Evolutionary conservation across 2,888 invertebrate species (phyloP).

Genomic region (Minunthozetes semirufus): DNA sequence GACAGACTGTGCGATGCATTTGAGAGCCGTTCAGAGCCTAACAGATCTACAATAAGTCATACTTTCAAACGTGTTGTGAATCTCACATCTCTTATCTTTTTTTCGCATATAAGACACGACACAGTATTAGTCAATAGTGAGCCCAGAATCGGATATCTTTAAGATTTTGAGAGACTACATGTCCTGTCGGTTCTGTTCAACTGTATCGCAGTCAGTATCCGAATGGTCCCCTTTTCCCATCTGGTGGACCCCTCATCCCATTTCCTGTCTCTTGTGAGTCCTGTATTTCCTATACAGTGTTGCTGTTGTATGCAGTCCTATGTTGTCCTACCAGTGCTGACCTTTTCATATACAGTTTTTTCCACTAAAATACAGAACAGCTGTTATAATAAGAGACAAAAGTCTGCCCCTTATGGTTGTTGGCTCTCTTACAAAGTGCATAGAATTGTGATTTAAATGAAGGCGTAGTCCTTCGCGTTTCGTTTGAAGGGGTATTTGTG

Average conservation of each 20-base stretch:
- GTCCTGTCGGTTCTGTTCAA: slow-evolving; percentile 2
- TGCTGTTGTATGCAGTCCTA: too few species aligned
- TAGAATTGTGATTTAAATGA: not conserved
- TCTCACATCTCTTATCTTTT: not conserved
- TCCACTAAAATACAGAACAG: not conserved
- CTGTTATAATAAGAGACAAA: slow-evolving; percentile 1
- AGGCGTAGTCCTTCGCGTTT: not conserved
- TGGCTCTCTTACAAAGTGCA: not conserved
- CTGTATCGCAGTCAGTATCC: slow-evolving; percentile 1
- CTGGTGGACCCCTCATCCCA: slow-evolving; percentile 10
- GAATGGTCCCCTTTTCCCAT: not conserved
- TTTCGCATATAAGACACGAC: not conserved
- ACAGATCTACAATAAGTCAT: too few species aligned
- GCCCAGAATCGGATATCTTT: not conserved
- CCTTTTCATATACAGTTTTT: slow-evolving; percentile 12
- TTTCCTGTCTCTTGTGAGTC: slow-evolving; percentile 10
- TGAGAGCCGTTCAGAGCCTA: not conserved
- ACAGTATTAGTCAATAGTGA: not conserved
- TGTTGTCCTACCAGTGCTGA: slow-evolving; percentile 19
- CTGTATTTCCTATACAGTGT: not conserved
- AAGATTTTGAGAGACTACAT: not conserved
- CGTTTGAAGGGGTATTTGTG: slow-evolving; percentile 7
- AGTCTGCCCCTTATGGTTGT: not conserved
- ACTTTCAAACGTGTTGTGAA: not conserved
- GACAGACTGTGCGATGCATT: not conserved